A percentile compares a stretch with the other conserved stretches of the same genome.
Evolutionary conservation across 2,797 vertebrate genomes (phyloP).

Genomic region (Chromobotia macracanthus): DNA sequence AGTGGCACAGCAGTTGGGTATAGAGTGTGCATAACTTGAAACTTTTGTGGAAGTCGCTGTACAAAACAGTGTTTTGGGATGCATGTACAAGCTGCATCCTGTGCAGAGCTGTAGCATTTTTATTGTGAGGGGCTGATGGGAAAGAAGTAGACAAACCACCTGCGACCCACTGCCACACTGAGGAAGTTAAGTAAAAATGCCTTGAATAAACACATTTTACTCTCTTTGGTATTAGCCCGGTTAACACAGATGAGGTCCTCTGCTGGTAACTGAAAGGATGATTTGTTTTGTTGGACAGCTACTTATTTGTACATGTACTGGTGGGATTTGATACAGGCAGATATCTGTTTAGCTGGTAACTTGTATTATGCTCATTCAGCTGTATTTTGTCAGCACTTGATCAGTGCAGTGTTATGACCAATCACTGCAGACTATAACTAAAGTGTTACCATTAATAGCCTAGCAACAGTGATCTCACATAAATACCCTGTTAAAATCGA

Average conservation of each 20-base stretch:
- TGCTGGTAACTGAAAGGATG: slow-evolving; percentile 70
- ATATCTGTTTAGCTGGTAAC: slow-evolving; percentile 4
- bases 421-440: slow-evolving; percentile 16
- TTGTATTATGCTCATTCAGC: slow-evolving; percentile 20
- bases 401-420: slow-evolving; percentile 16
- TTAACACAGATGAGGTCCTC: slow-evolving; percentile 77
- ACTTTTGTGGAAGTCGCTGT: slow-evolving; percentile 73
- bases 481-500: slow-evolving; percentile 42
- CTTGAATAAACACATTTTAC: slow-evolving; percentile 83
- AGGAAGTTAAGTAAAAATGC: slow-evolving; percentile 88
- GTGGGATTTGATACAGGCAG: slow-evolving; percentile 17
- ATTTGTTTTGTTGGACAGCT: background rate
- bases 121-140: slow-evolving; percentile 86
- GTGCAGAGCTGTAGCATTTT: slow-evolving; percentile 71
- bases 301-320: background rate
- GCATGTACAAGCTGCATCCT: slow-evolving; percentile 90
- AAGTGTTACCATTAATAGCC: slow-evolving; percentile 47
- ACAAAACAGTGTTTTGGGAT: slow-evolving; percentile 74
- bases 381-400: slow-evolving; percentile 13
- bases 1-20: slow-evolving; percentile 9
- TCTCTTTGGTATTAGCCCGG: slow-evolving; percentile 74
- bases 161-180: slow-evolving; percentile 87
- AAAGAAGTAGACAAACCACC: slow-evolving; percentile 88
- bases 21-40: slow-evolving; percentile 54
- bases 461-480: slow-evolving; percentile 48